These are phyloP conservation scores for Morelia viridis DNA, from an alignment of 2,797 vertebrate species.

Conservation along the genomic window DNA sequence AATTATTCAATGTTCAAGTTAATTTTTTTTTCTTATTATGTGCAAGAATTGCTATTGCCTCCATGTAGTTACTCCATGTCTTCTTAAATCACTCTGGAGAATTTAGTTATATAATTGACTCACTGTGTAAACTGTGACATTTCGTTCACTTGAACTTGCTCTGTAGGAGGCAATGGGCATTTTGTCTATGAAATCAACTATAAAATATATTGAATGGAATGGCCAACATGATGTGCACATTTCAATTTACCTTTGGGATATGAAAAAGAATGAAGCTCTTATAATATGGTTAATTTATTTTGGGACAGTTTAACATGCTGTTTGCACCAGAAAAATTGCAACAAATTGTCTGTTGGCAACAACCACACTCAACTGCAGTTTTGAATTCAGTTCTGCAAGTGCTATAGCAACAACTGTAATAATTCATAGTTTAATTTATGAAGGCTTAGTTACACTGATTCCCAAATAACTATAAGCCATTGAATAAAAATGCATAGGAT, in stretches of 20 bases:
- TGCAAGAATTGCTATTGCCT: conserved; percentile 6
- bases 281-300: neutral
- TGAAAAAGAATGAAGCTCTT: conserved; percentile 9
- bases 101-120: conserved; percentile 9
- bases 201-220: neutral
- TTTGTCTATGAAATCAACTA: neutral
- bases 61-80: conserved; percentile 34
- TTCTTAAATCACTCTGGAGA: conserved; percentile 17
- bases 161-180: neutral
- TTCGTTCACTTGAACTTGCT: conserved; percentile 12
- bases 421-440: neutral
- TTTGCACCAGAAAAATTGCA: neutral
- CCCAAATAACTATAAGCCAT: neutral
- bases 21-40: conserved; percentile 10
- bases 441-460: neutral
- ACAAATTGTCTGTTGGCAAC: neutral
- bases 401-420: neutral
- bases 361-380: rapidly evolving
- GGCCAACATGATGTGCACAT: neutral
- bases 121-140: conserved; percentile 1
- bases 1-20: conserved; percentile 48
- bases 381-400: neutral
- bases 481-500: too few relatives aligned
- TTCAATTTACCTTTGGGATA: neutral
- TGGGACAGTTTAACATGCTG: neutral